Conservation (phyloP, 2,113 vertebrate species). For the Seriola rivoliana region DNA sequence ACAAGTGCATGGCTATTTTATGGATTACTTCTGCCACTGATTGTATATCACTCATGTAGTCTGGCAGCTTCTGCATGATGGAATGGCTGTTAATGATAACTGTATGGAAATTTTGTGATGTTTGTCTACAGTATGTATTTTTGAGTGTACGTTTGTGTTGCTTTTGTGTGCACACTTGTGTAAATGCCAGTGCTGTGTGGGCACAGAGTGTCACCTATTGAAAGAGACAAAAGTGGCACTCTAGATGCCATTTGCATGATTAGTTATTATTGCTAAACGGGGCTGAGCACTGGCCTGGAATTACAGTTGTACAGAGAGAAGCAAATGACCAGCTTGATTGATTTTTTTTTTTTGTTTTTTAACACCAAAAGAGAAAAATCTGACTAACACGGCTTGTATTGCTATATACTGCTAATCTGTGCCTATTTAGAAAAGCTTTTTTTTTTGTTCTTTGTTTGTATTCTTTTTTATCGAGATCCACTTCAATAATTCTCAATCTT, state of each 20-base stretch:
- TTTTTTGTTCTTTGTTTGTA: not conserved
- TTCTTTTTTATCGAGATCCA: not conserved
- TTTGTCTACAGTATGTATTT: conserved; percentile 46
- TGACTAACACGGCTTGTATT: not conserved
- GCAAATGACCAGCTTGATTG: conserved; percentile 37
- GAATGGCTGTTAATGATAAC: conserved; percentile 56
- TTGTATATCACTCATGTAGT: conserved; percentile 73
- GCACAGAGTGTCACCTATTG: conserved; percentile 43
- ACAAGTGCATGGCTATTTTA: conserved; percentile 73
- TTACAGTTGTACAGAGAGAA: conserved; percentile 50
- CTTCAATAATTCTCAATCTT: not conserved
- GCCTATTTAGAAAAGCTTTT: conserved; percentile 1
- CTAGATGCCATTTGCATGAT: conserved; percentile 75
- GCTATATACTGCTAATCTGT: conserved; percentile 30
- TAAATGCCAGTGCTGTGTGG: conserved; percentile 21
- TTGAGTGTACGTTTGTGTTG: conserved; percentile 2
- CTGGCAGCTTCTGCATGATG: conserved; percentile 46
- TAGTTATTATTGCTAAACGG: conserved; percentile 65
- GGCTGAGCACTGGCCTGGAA: conserved; percentile 51
- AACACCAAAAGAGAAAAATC: conserved; percentile 6
- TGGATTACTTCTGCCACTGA: conserved; percentile 75
- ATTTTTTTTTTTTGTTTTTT: not conserved
- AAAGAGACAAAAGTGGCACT: conserved; percentile 68
- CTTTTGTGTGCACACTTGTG: conserved; percentile 11
- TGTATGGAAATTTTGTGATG: conserved; percentile 55